Base-by-base conservation (phyloP, 1,140 invertebrate genomes). In the Cardiocondyla obscurior region DNA sequence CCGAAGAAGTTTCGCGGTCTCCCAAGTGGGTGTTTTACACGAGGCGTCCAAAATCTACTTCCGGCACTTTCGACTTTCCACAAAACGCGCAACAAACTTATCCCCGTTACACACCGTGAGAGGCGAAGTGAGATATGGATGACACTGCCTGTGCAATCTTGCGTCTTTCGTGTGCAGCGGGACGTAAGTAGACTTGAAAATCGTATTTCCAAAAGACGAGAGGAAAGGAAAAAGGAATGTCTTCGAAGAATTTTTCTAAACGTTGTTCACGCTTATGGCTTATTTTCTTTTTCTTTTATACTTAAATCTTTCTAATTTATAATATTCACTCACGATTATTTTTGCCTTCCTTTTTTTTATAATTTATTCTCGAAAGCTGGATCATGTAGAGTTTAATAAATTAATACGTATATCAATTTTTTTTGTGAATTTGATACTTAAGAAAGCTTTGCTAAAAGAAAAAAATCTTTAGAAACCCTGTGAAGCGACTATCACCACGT, bases 61-160 rank as follows among this genome's bases (percentile, higher is more conserved):
- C 33, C 44, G 62, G 46, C 74, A 69, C 62, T 79, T 79, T 79
- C 46, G 46, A 69, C 74, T 79, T 69, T 69, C 33, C 22, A 51
- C 74, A 79, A 79, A 69, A 79, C 49, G 62, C 30, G 64, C 46
- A 69, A 79, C 74, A 79, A 67, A 79, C 60, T 79, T 79, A 67
- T 79, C 46, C 62, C 14, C 33, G 74, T 67, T 67, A 67, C 30
- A 67, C 60, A 33, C 46, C 33, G 46, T 49, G 33, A 69, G 62
- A 53, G 33, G 25, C 39, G 19, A 53, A 79, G 62, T 53, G 60
- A 39, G 62, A 79, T 55, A 79, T 79, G 39, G 60, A 39, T 53
- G 74, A 77, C 46, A 67, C 25, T 53, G 62, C 55, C 33, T 67
- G 62, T 16, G 33, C 62, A 67, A 79, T 79, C 46, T 42, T 69